A percentile compares a stretch with the other conserved stretches of the same genome.
Evolutionary conservation across 2,888 invertebrate species (phyloP).

Genomic region (Epirrhoe tristata): DNA sequence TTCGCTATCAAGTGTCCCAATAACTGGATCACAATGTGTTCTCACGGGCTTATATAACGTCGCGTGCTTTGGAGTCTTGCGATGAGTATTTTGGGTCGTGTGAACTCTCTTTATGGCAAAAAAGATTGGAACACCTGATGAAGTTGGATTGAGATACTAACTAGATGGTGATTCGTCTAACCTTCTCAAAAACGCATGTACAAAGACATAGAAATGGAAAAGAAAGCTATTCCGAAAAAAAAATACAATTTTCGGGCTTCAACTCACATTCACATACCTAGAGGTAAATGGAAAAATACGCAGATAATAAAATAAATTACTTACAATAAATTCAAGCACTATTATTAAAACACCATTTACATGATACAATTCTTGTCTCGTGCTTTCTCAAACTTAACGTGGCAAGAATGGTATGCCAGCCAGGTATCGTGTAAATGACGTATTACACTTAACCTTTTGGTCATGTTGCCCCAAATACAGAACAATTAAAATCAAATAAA

Average conservation of each 20-base stretch:
- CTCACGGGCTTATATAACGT: constrained; percentile 41
- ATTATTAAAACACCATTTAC: no score
- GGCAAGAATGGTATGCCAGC: no score
- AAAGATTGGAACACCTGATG: constrained; percentile 28
- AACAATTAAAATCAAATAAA: constrained; percentile 21
- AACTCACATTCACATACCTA: no score
- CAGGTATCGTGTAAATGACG: neutral
- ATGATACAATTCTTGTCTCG: no score
- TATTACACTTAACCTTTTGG: neutral
- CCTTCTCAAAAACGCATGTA: no score
- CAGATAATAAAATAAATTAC: no score
- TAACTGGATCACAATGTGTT: constrained; percentile 38
- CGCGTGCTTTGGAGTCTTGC: constrained; percentile 29
- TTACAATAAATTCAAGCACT: no score
- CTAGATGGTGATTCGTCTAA: neutral
- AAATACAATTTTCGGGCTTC: no score
- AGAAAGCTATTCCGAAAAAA: no score
- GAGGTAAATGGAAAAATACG: no score
- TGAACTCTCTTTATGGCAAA: constrained; percentile 37
- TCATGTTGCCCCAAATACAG: constrained; percentile 19
- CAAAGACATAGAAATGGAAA: no score
- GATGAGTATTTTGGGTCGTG: constrained; percentile 42
- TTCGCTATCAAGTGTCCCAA: constrained; percentile 39
- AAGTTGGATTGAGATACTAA: constrained; percentile 14
- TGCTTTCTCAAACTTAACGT: no score